Conservation (phyloP, 2,113 vertebrate genomes). For the Myocastor coypus region DNA sequence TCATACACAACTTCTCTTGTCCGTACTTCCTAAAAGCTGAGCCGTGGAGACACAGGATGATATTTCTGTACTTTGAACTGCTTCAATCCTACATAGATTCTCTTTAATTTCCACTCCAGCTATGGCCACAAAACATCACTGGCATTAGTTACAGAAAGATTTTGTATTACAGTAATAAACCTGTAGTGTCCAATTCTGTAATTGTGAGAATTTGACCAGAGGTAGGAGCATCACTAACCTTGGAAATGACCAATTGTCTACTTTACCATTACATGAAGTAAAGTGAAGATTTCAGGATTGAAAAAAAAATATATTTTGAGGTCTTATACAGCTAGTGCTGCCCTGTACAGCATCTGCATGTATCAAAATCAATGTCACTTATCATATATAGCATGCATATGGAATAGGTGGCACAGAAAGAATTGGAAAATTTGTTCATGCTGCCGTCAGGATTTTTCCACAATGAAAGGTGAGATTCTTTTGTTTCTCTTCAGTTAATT, state of each 20-base stretch:
- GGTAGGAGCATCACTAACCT: neutral
- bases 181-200: neutral
- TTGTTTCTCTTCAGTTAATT: neutral
- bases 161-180: neutral
- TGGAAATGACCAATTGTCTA: neutral
- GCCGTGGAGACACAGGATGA: neutral
- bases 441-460: slow-evolving; percentile 39
- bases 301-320: neutral
- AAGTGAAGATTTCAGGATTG: neutral
- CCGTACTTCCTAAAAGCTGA: neutral
- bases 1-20: neutral
- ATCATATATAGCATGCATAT: neutral
- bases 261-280: neutral
- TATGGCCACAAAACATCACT: neutral
- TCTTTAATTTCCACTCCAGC: neutral
- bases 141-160: neutral
- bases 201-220: slow-evolving; percentile 54
- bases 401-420: neutral
- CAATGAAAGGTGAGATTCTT: neutral
- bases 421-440: neutral
- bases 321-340: neutral
- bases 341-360: neutral
- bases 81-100: neutral
- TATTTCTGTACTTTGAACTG: neutral
- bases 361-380: neutral